Evolutionary conservation across 1,140 invertebrate genomes (phyloP).

Genomic region (Littorina saxatilis): DNA sequence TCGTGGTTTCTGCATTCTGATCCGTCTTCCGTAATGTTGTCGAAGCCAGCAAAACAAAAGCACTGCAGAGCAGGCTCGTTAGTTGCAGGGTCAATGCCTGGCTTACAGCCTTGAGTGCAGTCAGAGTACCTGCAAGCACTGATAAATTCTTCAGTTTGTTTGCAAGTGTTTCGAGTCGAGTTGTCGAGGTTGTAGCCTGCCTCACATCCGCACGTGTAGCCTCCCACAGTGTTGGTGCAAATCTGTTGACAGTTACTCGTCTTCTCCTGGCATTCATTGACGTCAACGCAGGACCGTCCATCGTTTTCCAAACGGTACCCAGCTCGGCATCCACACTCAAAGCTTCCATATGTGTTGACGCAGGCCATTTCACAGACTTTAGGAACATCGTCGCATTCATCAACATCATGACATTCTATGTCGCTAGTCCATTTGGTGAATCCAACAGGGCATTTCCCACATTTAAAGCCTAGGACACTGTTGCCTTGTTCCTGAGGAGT

Average conservation of each 20-base stretch:
- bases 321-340: conserved; percentile 11
- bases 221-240: conserved; percentile 56
- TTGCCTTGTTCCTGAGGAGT: conserved; percentile 11
- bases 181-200: conserved; percentile 31
- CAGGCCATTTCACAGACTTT: conserved; percentile 28
- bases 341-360: conserved; percentile 28
- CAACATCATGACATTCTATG: not conserved
- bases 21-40: not conserved
- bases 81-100: not conserved
- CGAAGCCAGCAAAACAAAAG: not conserved
- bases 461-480: conserved; percentile 12
- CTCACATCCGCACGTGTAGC: conserved; percentile 54
- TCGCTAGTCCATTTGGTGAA: not conserved
- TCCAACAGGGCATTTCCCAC: conserved; percentile 34
- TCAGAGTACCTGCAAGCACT: not conserved
- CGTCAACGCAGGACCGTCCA: conserved; percentile 48
- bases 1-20: not conserved
- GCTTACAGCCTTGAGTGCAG: not conserved
- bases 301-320: conserved; percentile 19
- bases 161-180: conserved; percentile 35
- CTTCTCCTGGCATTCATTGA: conserved; percentile 68
- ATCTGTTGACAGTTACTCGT: conserved; percentile 73
- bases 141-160: not conserved
- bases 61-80: not conserved
- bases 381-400: not conserved